Conservation (phyloP, 2,113 vertebrate genomes). For the Oncorhynchus mykiss region DNA sequence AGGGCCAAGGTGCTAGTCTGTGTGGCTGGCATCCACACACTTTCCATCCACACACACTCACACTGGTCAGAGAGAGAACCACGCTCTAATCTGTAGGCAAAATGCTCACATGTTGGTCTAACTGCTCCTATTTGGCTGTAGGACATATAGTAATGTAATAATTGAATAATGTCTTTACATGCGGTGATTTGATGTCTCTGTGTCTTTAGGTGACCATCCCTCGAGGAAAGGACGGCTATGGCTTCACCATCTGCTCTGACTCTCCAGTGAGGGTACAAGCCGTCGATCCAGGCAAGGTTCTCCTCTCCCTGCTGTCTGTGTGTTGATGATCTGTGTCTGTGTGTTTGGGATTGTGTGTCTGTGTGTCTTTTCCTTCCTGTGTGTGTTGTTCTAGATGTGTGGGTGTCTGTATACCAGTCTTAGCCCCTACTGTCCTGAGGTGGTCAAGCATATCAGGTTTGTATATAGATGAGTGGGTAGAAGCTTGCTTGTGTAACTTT, state of each 20-base stretch:
- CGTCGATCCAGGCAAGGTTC: slow-evolving; percentile 86
- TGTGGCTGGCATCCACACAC: not conserved
- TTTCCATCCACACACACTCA: not conserved
- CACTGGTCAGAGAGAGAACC: not conserved
- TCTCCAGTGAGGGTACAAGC: slow-evolving; percentile 90
- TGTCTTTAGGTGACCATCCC: slow-evolving; percentile 81
- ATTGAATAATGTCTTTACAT: slow-evolving; percentile 77
- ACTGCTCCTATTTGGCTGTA: not conserved
- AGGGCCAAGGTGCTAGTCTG: not conserved
- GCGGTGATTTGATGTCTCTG: slow-evolving; percentile 81
- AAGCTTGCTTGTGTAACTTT: slow-evolving; percentile 3
- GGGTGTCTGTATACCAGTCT: not conserved
- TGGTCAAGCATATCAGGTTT: no score
- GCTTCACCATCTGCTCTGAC: slow-evolving; percentile 95
- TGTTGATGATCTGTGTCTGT: not conserved
- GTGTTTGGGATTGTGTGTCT: not conserved
- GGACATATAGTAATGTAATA: no score
- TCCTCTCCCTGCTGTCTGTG: slow-evolving; percentile 53
- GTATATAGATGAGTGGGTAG: not conserved
- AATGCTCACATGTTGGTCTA: not conserved
- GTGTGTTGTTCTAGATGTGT: slow-evolving; percentile 8
- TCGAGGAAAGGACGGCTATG: slow-evolving; percentile 88
- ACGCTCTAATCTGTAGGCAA: not conserved
- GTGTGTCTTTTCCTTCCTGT: not conserved
- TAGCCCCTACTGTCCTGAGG: no score